Conservation (phyloP, 2,113 vertebrate species). For the Burhinus oedicnemus region DNA sequence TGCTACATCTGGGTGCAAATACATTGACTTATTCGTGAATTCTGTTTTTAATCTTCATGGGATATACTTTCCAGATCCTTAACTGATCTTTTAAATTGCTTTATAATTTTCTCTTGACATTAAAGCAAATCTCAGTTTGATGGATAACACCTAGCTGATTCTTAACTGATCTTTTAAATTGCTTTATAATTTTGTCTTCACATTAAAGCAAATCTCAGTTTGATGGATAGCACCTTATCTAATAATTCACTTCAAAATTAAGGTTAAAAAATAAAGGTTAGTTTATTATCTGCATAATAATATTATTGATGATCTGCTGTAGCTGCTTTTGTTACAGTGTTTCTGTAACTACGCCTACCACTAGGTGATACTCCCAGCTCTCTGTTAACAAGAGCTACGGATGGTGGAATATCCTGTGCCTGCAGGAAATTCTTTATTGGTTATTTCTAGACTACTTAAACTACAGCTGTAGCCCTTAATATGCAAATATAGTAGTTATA, state of each 20-base stretch:
- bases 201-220: background rate
- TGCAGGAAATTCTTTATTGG: background rate
- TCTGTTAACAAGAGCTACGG: background rate
- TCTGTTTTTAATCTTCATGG: background rate
- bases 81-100: background rate
- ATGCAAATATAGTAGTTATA: background rate
- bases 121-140: background rate
- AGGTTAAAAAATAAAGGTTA: background rate
- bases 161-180: background rate
- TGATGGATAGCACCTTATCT: background rate
- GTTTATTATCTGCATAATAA: background rate
- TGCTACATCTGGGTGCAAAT: background rate
- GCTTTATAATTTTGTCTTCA: background rate
- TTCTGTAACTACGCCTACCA: background rate
- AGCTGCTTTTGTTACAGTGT: background rate
- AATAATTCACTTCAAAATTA: background rate
- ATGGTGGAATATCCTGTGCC: accelerated
- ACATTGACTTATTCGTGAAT: background rate
- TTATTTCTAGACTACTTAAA: background rate
- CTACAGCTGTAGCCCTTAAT: background rate
- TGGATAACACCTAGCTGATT: too few species aligned
- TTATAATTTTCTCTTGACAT: background rate
- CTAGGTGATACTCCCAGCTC: background rate
- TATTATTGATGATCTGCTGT: background rate
- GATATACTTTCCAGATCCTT: background rate